These are phyloP conservation scores for Cactoblastis cactorum DNA, from an alignment of 2,888 invertebrate species.

Conservation along the genomic window DNA sequence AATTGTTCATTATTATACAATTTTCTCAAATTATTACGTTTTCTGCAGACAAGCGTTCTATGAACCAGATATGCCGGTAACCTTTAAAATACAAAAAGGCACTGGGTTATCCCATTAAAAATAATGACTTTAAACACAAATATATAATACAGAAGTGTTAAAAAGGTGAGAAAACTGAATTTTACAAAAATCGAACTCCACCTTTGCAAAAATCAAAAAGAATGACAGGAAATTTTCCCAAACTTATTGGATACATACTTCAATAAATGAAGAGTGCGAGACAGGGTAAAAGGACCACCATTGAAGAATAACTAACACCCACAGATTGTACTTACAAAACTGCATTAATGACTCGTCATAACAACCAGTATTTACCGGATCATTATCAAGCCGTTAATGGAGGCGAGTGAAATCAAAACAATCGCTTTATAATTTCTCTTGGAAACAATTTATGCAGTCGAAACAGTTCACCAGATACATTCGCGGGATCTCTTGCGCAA, in stretches of 20 bases:
- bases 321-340: too few species aligned
- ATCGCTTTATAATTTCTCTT: not conserved
- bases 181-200: too few species aligned
- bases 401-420: not conserved
- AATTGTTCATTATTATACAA: not conserved
- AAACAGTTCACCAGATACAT: not conserved
- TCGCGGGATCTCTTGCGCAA: not conserved
- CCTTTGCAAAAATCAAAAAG: too few species aligned
- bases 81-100: not conserved
- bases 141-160: not conserved
- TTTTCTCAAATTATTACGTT: not conserved
- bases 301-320: too few species aligned
- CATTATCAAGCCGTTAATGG: not conserved
- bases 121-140: too few species aligned
- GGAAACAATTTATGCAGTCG: not conserved
- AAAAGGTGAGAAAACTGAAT: too few species aligned
- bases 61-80: slow-evolving; percentile 1
- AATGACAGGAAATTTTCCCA: too few species aligned
- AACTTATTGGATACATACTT: too few species aligned
- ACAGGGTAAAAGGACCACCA: too few species aligned
- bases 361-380: not conserved
- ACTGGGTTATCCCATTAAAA: not conserved
- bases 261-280: too few species aligned
- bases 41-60: not conserved
- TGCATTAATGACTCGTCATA: not conserved